phyloP scores from a whole-genome alignment of 2,113 vertebrate genomes.

The Ptychochromis oligacanthus region DNA sequence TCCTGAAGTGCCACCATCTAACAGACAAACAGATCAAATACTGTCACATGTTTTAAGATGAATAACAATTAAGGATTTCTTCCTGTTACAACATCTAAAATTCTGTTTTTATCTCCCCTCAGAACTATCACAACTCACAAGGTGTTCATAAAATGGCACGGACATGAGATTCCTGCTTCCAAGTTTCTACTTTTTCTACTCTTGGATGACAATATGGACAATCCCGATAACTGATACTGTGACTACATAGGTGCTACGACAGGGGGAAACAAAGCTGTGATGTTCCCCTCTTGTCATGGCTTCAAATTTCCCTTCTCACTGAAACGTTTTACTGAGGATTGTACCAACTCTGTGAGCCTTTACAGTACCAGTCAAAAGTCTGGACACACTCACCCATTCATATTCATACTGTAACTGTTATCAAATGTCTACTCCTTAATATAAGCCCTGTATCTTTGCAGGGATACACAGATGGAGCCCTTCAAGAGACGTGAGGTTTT shows the following conservation, averaged over 20 bases:
- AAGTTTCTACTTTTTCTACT: constrained; percentile 22
- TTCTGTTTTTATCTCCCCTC: constrained; percentile 25
- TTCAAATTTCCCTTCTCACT: neutral
- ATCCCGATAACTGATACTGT: neutral
- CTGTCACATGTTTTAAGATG: too few species aligned
- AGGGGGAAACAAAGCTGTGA: neutral
- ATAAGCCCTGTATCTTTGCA: neutral
- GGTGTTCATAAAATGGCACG: constrained; percentile 83
- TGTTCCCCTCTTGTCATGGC: neutral
- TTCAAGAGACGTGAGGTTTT: neutral
- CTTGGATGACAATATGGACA: constrained; percentile 20
- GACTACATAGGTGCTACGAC: neutral
- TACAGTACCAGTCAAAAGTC: neutral
- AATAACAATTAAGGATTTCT: neutral
- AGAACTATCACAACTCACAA: constrained; percentile 80
- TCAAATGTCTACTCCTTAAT: neutral
- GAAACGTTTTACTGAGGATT: constrained; percentile 13
- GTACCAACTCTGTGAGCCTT: constrained; percentile 6
- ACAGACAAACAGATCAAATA: too few species aligned
- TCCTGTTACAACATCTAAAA: neutral
- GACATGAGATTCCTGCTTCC: constrained; percentile 54
- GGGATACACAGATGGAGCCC: neutral
- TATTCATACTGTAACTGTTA: neutral
- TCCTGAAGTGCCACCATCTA: too few species aligned
- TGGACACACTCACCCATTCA: neutral